These are phyloP conservation scores for Turdus rufiventris DNA, from an alignment of 2,113 vertebrate species.

Conservation along the genomic window DNA sequence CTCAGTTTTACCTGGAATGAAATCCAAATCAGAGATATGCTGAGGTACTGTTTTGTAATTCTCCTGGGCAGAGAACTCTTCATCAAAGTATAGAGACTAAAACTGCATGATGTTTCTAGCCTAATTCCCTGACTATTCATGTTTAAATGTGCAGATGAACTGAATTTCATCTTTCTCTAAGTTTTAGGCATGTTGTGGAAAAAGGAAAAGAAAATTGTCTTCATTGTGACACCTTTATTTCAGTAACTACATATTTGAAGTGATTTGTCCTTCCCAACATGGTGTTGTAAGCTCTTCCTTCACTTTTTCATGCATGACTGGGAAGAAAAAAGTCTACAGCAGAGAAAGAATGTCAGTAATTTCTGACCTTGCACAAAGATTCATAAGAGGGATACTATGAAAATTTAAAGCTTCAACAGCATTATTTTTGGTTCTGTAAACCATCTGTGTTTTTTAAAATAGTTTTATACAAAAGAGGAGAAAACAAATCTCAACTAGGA, in stretches of 20 bases:
- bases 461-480: not conserved
- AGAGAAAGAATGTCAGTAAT: not conserved
- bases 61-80: not conserved
- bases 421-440: not conserved
- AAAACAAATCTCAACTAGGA: not conserved
- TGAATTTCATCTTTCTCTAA: not conserved
- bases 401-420: not conserved
- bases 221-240: not conserved
- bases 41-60: not conserved
- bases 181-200: not conserved
- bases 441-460: not conserved
- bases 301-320: not conserved
- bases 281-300: not conserved
- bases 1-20: not conserved
- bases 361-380: not conserved
- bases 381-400: not conserved
- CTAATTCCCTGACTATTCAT: not conserved
- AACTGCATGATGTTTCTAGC: not conserved
- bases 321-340: not conserved
- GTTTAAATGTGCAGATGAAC: not conserved
- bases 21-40: not conserved
- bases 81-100: not conserved
- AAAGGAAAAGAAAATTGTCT: not conserved
- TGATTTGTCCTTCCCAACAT: not conserved
- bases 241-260: not conserved